Evolutionary conservation across 2,888 invertebrate genomes (phyloP), one percentile per base, ranked within the genome.

Genomic region (Lycophotia porphyrea): DNA sequence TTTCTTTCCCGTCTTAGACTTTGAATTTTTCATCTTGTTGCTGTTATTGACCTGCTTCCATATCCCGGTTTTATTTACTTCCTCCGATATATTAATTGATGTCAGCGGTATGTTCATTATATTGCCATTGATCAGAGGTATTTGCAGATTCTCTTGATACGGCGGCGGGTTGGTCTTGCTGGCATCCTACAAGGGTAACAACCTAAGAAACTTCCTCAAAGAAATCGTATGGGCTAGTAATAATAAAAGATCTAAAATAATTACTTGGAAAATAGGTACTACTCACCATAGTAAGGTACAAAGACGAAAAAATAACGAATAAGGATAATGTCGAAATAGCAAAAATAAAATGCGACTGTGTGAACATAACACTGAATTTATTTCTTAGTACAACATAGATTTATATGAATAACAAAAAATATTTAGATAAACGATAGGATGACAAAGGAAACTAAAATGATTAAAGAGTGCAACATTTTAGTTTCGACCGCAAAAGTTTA

Each of bases 31-130:
- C 84, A 96, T 96, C 78, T 96, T 95, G 90, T 97, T 97, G 82
- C 97, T 97, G 89, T 97, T 98, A 92, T 98, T 98, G 24, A 98
- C 98, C 94, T 98, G 98, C 91, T 98, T 98, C 99, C 99, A 99
- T 90, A 99, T 98, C 49, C 99, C 98, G 44, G 98, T 98, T 93
- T 98, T 98, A 92, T 99, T 98, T 75, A 99, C 98, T 94, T 99
- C 99, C 93, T 99, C 99, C 11, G 99, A 98, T 91, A 99, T 98
- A 93, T 99, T 99, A 88, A 99, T 98, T 52, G 98, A 98, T 52
- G 98, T 97, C 83, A 98, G 94, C 3, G 98, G 98, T 86, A 99
- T 98, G 92, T 98, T 98, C 97, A 99, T 98, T 74, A 99, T 98
- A 93, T 98, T 98, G 71, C 99, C 99, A 93, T 98, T 98, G 71